These are phyloP conservation scores for Drosophila prolongata DNA, from an alignment of 2,888 invertebrate genomes.

Conservation along the genomic window DNA sequence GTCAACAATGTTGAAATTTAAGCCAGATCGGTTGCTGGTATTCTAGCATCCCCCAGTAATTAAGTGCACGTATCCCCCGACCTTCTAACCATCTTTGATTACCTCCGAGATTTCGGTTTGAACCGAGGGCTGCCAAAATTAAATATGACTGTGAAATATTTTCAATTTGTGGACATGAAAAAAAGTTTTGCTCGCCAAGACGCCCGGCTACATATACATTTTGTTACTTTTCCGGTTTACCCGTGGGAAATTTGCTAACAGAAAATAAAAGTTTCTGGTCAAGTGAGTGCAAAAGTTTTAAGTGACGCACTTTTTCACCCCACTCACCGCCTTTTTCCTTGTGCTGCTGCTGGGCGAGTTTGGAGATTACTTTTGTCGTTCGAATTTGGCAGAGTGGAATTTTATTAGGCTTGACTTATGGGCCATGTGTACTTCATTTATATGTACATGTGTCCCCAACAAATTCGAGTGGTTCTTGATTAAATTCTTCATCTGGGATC, in stretches of 20 bases:
- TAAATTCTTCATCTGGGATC: slow-evolving; percentile 41
- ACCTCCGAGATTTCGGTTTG: slow-evolving; percentile 63
- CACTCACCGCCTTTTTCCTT: slow-evolving; percentile 1
- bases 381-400: slow-evolving; percentile 50
- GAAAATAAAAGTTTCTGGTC: slow-evolving; percentile 80
- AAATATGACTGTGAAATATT: slow-evolving; percentile 79
- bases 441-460: slow-evolving; percentile 28
- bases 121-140: slow-evolving; percentile 57
- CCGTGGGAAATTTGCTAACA: slow-evolving; percentile 77
- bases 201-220: slow-evolving; percentile 34
- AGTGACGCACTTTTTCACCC: slow-evolving; percentile 74
- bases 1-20: slow-evolving; percentile 62
- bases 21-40: slow-evolving; percentile 55
- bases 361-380: slow-evolving; percentile 55
- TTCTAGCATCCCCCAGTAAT: slow-evolving; percentile 44
- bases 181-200: slow-evolving; percentile 51
- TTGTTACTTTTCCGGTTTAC: slow-evolving; percentile 52
- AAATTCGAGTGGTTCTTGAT: slow-evolving; percentile 50
- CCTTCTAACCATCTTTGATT: slow-evolving; percentile 60
- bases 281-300: slow-evolving; percentile 80
- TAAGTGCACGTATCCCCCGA: slow-evolving; percentile 40
- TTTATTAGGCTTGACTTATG: slow-evolving; percentile 68
- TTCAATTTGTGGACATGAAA: slow-evolving; percentile 79
- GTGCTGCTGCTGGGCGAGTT: slow-evolving; percentile 9
- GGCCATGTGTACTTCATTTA: slow-evolving; percentile 31